Evolutionary conservation across 2,888 invertebrate genomes (phyloP), one percentile per base, ranked within the genome.

Genomic region (Platycnemis pennipes): DNA sequence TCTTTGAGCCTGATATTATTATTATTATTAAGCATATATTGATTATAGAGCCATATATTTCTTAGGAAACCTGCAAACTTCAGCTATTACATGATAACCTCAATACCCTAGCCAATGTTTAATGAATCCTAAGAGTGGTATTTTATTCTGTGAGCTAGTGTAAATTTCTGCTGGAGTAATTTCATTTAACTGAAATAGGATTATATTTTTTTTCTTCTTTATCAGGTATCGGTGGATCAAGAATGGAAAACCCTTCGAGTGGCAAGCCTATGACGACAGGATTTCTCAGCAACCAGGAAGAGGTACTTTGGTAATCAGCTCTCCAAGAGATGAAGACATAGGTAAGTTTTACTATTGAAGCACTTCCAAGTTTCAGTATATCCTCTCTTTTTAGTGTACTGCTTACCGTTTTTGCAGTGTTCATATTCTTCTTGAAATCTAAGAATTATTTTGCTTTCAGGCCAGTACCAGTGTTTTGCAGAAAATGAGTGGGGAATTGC

Each of bases 401-500:
- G n/a, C 5, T 26, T 63, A 19, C n/a, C n/a, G n/a, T 77, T 37
- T 77, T 37, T 31, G 69, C 13, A 8, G 31, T 77, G 4, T 77
- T 77, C 37, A 31, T 77, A 13, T n/a, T n/a, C 37, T 37, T 13
- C 7, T 1, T 77, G 37, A 77, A 63, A n/a, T 63, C 7, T 26
- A 22, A 11, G 2, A 37, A 77, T 37, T 77, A 69, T 77, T 94
- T 94, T 94, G 42, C 94, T 94, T 95, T 63, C 96, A 96, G 97
- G 99, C 45, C 99, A 99, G 96, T 99, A 99, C 96, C 99, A 99
- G 96, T 99, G 99, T 96, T 98, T 99, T 96, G 99, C 99, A 2
- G 97, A 98, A 96, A 99, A 99, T 96, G 98, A 98, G 96, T 99
- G 99, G 97, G 99, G 99, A 94, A 98, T 97, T 1, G 99, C 99